phyloP scores from a whole-genome alignment of 2,797 vertebrate species.

The Ibycter americanus region DNA sequence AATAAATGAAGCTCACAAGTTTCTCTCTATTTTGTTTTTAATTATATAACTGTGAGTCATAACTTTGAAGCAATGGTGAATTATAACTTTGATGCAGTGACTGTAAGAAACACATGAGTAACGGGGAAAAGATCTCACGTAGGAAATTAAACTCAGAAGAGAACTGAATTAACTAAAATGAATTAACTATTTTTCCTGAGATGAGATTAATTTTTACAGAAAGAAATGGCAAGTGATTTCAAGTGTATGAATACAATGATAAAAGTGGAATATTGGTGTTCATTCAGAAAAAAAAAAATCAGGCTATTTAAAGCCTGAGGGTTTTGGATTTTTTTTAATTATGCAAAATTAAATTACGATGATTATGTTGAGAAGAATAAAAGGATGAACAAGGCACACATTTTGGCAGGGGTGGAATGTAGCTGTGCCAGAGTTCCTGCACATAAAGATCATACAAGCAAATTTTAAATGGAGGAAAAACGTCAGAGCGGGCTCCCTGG shows the following conservation, averaged over 20 bases:
- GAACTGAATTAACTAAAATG: not conserved
- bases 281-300: not conserved
- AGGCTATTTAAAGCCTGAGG: not conserved
- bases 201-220: not conserved
- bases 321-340: not conserved
- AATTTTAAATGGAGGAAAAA: not conserved
- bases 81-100: not conserved
- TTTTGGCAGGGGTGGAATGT: not conserved
- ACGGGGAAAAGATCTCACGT: not conserved
- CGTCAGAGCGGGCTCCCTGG: rapidly evolving
- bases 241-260: not conserved
- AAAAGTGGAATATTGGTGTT: not conserved
- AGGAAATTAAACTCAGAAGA: not conserved
- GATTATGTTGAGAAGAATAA: not conserved
- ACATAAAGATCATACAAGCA: not conserved
- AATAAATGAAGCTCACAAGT: not conserved
- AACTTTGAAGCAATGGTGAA: not conserved
- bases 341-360: not conserved
- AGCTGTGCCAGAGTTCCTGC: not conserved
- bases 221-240: not conserved
- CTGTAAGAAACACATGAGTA: not conserved
- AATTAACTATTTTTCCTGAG: not conserved
- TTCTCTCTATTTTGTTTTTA: not conserved
- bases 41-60: not conserved
- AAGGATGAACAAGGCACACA: not conserved